These are phyloP conservation scores for Brachyalestes nurse DNA, from an alignment of 2,797 vertebrate species.

Conservation along the genomic window DNA sequence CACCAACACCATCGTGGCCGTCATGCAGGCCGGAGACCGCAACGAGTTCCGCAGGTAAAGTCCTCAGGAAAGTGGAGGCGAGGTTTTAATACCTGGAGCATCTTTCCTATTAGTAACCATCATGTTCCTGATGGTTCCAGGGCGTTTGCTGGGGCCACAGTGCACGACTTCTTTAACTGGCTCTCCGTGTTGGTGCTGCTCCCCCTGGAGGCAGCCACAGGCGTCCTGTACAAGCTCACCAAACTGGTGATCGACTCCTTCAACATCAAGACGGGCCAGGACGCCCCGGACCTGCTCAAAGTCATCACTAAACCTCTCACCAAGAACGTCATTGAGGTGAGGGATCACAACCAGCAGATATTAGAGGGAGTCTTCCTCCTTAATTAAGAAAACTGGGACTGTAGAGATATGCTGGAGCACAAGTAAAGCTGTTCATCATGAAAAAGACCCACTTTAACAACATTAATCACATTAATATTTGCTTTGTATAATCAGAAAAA, in stretches of 20 bases:
- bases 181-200: constrained; percentile 89
- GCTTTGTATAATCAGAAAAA: too few relatives aligned
- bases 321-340: constrained; percentile 90
- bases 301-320: constrained; percentile 96
- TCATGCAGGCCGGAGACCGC: constrained; percentile 95
- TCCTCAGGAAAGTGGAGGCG: too few relatives aligned
- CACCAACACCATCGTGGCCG: constrained; percentile 95
- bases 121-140: constrained; percentile 66
- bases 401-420: too few relatives aligned
- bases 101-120: too few relatives aligned
- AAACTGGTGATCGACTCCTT: constrained; percentile 83
- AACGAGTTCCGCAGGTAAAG: constrained; percentile 96
- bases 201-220: constrained; percentile 86
- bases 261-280: constrained; percentile 85
- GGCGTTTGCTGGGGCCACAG: constrained; percentile 93
- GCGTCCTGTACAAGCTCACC: constrained; percentile 87
- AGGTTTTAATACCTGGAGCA: too few relatives aligned
- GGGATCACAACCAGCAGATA: neutral
- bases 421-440: too few relatives aligned
- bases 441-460: too few relatives aligned
- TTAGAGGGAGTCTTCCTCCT: too few relatives aligned
- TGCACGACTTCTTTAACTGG: constrained; percentile 99
- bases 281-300: constrained; percentile 91
- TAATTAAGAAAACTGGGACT: too few relatives aligned
- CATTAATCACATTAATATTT: too few relatives aligned